These are phyloP conservation scores for Apeira syringaria DNA, from an alignment of 2,888 invertebrate genomes.

Conservation along the genomic window DNA sequence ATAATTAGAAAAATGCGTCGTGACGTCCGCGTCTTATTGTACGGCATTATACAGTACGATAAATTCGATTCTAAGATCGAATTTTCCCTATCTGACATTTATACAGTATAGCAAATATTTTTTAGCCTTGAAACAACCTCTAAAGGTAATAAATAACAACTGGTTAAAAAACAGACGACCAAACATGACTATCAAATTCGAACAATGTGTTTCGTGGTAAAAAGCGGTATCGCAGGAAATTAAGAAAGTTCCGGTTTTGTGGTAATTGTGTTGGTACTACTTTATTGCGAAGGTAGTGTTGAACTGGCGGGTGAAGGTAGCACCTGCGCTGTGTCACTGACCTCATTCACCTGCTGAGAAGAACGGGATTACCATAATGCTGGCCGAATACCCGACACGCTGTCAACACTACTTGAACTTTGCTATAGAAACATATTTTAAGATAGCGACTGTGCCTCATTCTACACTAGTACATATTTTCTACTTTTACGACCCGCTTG, in stretches of 20 bases:
- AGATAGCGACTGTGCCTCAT: too few relatives aligned
- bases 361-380: constrained; percentile 58
- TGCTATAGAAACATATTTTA: background rate
- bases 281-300: constrained; percentile 33
- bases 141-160: constrained; percentile 8
- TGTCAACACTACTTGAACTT: constrained; percentile 26
- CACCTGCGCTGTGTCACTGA: constrained; percentile 70
- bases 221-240: constrained; percentile 42
- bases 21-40: too few relatives aligned
- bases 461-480: too few relatives aligned
- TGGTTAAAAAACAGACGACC: constrained; percentile 8
- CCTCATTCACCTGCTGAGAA: constrained; percentile 71
- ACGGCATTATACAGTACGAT: too few relatives aligned
- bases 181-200: constrained; percentile 24
- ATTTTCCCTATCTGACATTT: too few relatives aligned
- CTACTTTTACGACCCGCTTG: too few relatives aligned
- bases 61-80: too few relatives aligned
- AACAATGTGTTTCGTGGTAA: constrained; percentile 20
- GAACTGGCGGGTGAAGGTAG: constrained; percentile 35
- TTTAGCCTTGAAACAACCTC: constrained; percentile 1
- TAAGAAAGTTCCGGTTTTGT: constrained; percentile 43
- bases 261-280: constrained; percentile 27
- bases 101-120: too few relatives aligned
- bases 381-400: constrained; percentile 38
- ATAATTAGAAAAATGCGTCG: too few relatives aligned